phyloP scores from a whole-genome alignment of 1,140 invertebrate genomes.

The Mizuhopecten yessoensis region DNA sequence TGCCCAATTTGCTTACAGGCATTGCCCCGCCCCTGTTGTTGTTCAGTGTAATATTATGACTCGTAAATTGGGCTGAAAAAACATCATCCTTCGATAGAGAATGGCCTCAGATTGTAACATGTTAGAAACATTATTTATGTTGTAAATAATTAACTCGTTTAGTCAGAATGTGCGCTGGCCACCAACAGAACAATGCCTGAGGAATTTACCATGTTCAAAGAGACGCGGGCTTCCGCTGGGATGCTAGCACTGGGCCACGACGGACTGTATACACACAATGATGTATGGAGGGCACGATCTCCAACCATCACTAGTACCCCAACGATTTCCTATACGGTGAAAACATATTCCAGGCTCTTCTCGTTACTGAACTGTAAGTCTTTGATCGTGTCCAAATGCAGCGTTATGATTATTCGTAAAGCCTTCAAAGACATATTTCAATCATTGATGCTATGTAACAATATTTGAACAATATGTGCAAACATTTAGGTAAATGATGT shows the following conservation, averaged over 20 bases:
- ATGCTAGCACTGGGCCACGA: background rate
- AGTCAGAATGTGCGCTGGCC: background rate
- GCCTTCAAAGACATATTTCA: conserved; percentile 30
- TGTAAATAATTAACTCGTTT: background rate
- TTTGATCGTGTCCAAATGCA: background rate
- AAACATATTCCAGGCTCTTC: background rate
- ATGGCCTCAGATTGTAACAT: background rate
- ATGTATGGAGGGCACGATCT: background rate
- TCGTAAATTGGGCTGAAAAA: background rate
- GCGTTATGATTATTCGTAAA: background rate
- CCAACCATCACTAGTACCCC: background rate
- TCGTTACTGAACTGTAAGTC: background rate
- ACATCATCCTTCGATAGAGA: background rate
- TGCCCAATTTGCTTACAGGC: no score
- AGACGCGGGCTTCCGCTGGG: background rate
- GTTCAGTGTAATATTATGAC: no score
- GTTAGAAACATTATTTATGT: conserved; percentile 1
- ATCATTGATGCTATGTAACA: conserved; percentile 22
- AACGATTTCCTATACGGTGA: background rate
- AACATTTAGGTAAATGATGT: background rate
- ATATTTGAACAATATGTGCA: conserved; percentile 20
- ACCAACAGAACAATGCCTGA: background rate
- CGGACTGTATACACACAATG: background rate
- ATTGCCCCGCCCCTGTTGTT: no score
- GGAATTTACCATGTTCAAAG: background rate